Conservation (phyloP, 2,888 invertebrate species). For the Leptarthrus brevirostris region DNA sequence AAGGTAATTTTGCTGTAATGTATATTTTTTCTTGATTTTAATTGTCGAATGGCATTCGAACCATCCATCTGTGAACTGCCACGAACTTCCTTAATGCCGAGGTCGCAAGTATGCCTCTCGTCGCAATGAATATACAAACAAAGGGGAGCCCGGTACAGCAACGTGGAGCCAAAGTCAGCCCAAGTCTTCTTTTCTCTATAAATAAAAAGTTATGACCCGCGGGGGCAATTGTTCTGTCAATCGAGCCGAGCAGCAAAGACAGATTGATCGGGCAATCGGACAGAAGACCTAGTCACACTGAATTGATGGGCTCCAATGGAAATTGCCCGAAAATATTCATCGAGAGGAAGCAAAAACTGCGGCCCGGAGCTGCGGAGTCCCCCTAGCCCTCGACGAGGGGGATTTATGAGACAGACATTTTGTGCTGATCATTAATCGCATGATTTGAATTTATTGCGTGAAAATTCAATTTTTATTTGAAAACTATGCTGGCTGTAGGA, state of each 20-base stretch:
- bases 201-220: constrained; percentile 40
- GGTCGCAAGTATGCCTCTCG: background rate
- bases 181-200: constrained; percentile 1
- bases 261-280: constrained; percentile 28
- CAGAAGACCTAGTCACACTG: background rate
- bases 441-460: constrained; percentile 42
- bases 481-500: constrained; percentile 32
- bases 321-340: constrained; percentile 27
- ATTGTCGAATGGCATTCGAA: background rate
- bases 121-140: background rate
- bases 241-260: constrained; percentile 5
- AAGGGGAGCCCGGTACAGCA: background rate
- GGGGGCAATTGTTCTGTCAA: constrained; percentile 46
- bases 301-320: constrained; percentile 39
- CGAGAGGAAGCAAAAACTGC: background rate
- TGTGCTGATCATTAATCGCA: constrained; percentile 36
- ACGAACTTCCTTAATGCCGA: background rate
- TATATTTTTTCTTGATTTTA: background rate
- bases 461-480: constrained; percentile 46
- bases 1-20: background rate
- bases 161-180: background rate
- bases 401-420: constrained; percentile 31
- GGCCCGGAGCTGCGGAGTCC: background rate
- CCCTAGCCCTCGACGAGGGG: background rate
- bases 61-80: background rate